A percentile compares a stretch with the other conserved stretches of the same genome.
Evolutionary conservation across 2,888 invertebrate species (phyloP).

Genomic region (Polydrusus cervinus): DNA sequence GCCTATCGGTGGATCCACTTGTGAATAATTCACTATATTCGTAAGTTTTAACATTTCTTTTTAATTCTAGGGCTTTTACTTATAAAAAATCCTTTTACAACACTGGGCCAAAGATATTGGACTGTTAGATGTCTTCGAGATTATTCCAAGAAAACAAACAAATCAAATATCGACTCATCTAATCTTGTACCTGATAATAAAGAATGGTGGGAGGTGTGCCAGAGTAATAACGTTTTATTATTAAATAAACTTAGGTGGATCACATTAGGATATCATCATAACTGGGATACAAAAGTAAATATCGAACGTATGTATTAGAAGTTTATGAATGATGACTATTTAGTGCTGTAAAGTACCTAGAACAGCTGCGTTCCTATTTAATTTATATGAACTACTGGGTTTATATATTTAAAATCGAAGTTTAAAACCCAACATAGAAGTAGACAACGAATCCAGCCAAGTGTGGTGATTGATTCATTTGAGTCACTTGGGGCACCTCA

Average conservation of each 20-base stretch:
- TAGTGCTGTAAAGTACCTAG: neutral
- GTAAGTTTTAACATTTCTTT: neutral
- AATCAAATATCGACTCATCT: conserved; percentile 79
- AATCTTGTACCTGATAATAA: conserved; percentile 67
- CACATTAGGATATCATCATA: conserved; percentile 97
- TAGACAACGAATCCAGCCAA: too few species aligned
- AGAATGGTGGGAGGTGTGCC: conserved; percentile 80
- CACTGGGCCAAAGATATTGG: conserved; percentile 88
- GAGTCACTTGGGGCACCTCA: too few species aligned
- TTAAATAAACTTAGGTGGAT: conserved; percentile 87
- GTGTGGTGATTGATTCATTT: too few species aligned
- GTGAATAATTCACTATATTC: too few species aligned
- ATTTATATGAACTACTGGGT: too few species aligned
- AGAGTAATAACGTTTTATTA: conserved; percentile 65
- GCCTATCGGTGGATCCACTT: too few species aligned
- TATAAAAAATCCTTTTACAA: conserved; percentile 88
- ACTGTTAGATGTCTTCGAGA: conserved; percentile 83
- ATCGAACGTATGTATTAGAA: conserved; percentile 50
- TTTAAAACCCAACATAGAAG: too few species aligned
- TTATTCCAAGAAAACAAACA: conserved; percentile 84
- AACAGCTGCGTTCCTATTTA: too few species aligned
- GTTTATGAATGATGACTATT: conserved; percentile 28
- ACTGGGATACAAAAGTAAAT: conserved; percentile 93
- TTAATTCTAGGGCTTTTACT: conserved; percentile 79
- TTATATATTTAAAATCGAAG: too few species aligned